Conservation (phyloP, 2,797 vertebrate genomes). For the Phalloptychus januarius region DNA sequence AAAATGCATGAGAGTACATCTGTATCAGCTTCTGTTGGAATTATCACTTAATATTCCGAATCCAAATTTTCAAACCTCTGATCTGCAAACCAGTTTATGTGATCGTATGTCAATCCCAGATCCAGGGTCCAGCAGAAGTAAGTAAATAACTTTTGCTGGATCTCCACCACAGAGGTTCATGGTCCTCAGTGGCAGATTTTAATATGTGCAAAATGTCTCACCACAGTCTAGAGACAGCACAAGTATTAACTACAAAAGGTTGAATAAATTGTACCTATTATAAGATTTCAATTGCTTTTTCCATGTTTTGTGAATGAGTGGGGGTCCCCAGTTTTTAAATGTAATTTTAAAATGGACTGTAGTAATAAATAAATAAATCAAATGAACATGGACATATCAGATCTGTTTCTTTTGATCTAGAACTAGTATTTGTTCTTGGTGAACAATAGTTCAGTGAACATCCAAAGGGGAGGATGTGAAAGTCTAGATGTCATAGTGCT, state of each 20-base stretch:
- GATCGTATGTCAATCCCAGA: neutral
- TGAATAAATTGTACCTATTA: neutral
- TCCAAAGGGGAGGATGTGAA: constrained; percentile 24
- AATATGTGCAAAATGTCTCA: neutral
- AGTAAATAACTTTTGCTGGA: neutral
- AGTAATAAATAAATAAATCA: neutral
- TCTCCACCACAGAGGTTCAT: neutral
- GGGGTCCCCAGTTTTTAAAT: neutral
- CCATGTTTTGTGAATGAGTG: neutral
- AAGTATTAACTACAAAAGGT: neutral
- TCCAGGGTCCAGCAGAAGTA: neutral
- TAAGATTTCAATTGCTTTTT: neutral
- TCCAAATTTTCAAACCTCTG: neutral
- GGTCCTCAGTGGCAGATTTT: neutral
- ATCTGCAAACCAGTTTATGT: neutral
- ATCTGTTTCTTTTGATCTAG: constrained; percentile 21
- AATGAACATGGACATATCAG: constrained; percentile 15
- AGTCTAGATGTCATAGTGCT: constrained; percentile 54
- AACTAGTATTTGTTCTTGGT: constrained; percentile 7
- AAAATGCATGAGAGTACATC: neutral
- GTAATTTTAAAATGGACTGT: neutral
- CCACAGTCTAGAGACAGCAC: neutral
- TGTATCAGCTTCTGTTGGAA: neutral
- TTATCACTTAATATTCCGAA: neutral
- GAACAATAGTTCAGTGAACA: constrained; percentile 9